Percentiles rank a stretch among this genome's conserved stretches.
Conservation (phyloP, 2,113 vertebrate species). For the Strigops habroptila region DNA sequence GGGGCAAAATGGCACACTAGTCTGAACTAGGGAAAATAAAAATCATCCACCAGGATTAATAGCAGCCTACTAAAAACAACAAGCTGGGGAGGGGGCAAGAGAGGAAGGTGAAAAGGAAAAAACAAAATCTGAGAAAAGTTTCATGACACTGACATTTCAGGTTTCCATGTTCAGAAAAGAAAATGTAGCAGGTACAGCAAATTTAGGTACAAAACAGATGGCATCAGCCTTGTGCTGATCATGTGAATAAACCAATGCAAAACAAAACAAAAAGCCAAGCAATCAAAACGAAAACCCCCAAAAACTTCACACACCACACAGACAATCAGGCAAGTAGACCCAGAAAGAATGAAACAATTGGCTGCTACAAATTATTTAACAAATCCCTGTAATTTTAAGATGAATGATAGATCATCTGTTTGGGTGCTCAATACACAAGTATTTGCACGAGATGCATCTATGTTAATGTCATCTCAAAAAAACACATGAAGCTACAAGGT, state of each 20-base stretch:
- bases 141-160: not conserved
- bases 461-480: not conserved
- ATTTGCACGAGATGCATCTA: not conserved
- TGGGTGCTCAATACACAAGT: not conserved
- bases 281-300: rapidly evolving
- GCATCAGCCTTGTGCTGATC: not conserved
- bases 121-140: not conserved
- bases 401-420: not conserved
- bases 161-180: not conserved
- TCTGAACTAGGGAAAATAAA: not conserved
- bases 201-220: not conserved
- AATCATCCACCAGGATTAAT: not conserved
- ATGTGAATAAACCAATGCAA: not conserved
- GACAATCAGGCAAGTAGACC: not conserved
- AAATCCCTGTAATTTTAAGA: not conserved
- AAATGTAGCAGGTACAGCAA: not conserved
- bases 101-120: not conserved
- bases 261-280: not conserved
- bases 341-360: not conserved
- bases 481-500: not conserved
- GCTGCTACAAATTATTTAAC: not conserved
- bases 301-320: not conserved
- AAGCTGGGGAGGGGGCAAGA: rapidly evolving
- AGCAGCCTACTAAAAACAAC: not conserved
- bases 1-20: not conserved